Evolutionary conservation across 2,113 vertebrate genomes (phyloP).

Genomic region (Ailurus styani): DNA sequence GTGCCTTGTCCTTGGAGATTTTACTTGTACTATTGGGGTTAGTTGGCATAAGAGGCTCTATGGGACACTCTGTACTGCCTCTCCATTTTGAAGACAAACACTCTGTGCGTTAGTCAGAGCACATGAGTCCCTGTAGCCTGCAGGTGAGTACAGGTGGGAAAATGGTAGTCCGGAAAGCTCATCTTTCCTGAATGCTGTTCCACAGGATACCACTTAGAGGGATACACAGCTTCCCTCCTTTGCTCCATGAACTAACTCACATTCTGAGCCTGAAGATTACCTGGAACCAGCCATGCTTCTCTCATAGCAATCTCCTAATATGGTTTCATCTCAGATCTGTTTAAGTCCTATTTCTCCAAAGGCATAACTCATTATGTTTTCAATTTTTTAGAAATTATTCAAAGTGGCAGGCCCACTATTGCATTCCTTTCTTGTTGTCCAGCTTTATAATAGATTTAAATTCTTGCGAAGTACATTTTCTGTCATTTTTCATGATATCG

Average conservation of each 20-base stretch:
- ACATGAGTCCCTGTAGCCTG: fast-evolving
- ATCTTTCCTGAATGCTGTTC: neutral
- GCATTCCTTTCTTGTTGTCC: neutral
- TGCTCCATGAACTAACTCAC: neutral
- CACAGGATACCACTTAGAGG: neutral
- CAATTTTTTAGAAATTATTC: neutral
- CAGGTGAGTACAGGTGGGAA: neutral
- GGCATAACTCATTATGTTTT: neutral
- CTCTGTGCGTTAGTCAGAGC: neutral
- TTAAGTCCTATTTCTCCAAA: neutral
- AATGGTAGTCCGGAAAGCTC: neutral
- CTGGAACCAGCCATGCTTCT: neutral
- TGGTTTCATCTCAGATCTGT: neutral
- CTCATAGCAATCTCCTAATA: neutral
- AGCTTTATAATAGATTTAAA: neutral
- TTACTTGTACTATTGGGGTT: neutral
- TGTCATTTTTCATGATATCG: neutral
- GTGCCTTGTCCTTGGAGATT: neutral
- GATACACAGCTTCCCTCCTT: fast-evolving
- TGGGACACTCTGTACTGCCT: neutral
- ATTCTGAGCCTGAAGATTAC: neutral
- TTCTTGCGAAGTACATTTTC: neutral
- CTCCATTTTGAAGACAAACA: neutral
- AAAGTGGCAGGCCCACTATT: neutral
- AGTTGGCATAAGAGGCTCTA: neutral